Base-by-base conservation (phyloP, 1,140 invertebrate species). In the Micrasema longulum region DNA sequence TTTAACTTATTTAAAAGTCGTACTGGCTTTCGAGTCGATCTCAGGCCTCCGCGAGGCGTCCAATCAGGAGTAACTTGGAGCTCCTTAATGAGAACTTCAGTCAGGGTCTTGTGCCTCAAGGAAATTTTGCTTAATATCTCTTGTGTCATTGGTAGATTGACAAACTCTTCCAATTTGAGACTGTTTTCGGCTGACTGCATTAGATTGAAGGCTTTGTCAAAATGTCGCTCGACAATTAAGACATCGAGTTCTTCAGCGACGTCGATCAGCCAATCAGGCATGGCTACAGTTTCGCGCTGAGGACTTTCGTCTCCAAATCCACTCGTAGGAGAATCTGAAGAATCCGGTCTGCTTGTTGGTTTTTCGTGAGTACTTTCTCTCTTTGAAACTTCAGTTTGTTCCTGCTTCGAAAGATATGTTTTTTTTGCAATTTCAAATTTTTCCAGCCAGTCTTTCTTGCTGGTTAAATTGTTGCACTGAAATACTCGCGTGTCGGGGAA, bases 181-280 rank as follows among this genome's bases (percentile, higher is more conserved):
- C 79, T 79, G 48, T 84, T 83, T 71, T 85, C 83, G 26, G 84
- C 85, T 36, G 78, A 74, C 60, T 94, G 90, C 60, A 99, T 90
- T 7, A 98, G 84, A 70, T 90, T 89, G 69, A 97, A 94, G 14
- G 97, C 96, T 79, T 97, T 94, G 82, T 98, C 96, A 82, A 99
- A 98, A 80, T 98, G 95, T 76, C 97, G 88, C 82, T 99, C 96
- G n/a, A 97, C 97, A 76, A 99, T 96, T 71, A 92, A 91, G 14
- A 98, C 97, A 85, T 99, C 97, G 20, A 99, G 85, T 82, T 99
- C 97, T 81, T 99, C 97, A 16, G 95, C 91, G 0, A 97, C 89
- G 83, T 98, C 97, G 64, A 91, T 78, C 26, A 99, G 81, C 97
- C 97, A 99, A 76, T 97, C 95, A 0, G 94, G 94, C 26, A 90